Percentiles rank a stretch among this genome's conserved stretches.
Evolutionary conservation across 2,113 vertebrate genomes (phyloP).

Genomic region (Lynx canadensis): DNA sequence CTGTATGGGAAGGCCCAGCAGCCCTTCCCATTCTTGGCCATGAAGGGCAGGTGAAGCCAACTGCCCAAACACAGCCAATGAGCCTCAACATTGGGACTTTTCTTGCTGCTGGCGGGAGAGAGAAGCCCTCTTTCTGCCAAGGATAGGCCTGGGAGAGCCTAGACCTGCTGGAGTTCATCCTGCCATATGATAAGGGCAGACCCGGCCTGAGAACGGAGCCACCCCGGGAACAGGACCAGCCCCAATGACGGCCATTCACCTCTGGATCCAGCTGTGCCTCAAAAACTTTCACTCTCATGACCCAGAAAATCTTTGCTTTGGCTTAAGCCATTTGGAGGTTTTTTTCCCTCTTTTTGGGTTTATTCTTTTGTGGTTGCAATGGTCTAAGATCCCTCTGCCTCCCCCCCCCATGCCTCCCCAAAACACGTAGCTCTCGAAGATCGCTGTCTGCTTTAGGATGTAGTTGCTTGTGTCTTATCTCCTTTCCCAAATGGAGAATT

Average conservation of each 20-base stretch:
- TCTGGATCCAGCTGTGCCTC: background rate
- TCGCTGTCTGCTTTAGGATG: too few species aligned
- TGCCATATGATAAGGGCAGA: background rate
- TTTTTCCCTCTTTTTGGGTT: background rate
- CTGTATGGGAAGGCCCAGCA: background rate
- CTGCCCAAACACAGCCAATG: background rate
- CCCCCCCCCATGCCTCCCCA: background rate
- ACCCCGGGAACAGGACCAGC: background rate
- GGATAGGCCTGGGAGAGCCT: background rate
- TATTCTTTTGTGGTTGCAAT: background rate
- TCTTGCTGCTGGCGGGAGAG: background rate
- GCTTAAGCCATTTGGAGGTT: background rate
- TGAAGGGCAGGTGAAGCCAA: background rate
- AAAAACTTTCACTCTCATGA: background rate
- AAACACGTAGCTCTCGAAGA: background rate
- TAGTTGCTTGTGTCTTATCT: background rate
- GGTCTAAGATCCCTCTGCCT: background rate
- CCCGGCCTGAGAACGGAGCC: background rate
- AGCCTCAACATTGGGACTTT: background rate
- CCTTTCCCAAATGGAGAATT: background rate
- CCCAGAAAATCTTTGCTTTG: background rate
- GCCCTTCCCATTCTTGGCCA: background rate
- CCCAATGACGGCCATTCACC: background rate
- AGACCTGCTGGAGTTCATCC: background rate
- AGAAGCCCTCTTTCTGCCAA: background rate